These are phyloP conservation scores for Danaus melanippus DNA, from an alignment of 1,140 invertebrate species.

Conservation along the genomic window DNA sequence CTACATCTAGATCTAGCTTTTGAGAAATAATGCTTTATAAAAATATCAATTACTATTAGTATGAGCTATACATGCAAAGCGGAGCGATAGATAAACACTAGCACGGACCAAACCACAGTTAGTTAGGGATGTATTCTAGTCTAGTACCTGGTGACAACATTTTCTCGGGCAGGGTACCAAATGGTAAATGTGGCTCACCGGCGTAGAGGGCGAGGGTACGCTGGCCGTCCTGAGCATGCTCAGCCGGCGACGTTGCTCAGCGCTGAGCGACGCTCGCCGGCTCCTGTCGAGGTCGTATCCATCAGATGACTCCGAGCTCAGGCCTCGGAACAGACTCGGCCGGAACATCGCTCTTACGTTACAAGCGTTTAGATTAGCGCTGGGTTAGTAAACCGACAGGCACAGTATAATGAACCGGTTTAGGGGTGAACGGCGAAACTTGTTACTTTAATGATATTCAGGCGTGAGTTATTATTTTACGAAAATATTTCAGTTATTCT, in stretches of 20 bases:
- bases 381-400: too few relatives aligned
- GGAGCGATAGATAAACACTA: too few relatives aligned
- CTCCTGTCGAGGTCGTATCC: constrained; percentile 54
- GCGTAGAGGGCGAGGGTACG: constrained; percentile 47
- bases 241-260: constrained; percentile 53
- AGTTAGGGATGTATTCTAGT: constrained; percentile 2
- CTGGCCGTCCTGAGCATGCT: constrained; percentile 48
- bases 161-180: constrained; percentile 64
- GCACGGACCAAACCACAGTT: too few relatives aligned
- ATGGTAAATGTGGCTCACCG: constrained; percentile 71
- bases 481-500: too few relatives aligned
- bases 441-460: too few relatives aligned
- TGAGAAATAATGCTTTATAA: too few relatives aligned
- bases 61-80: too few relatives aligned
- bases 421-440: too few relatives aligned
- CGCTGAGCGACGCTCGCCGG: constrained; percentile 56
- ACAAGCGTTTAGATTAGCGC: background rate
- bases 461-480: too few relatives aligned
- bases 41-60: too few relatives aligned
- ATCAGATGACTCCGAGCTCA: constrained; percentile 39
- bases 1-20: too few relatives aligned
- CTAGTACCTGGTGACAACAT: constrained; percentile 60
- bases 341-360: constrained; percentile 24
- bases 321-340: constrained; percentile 25
- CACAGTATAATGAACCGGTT: too few relatives aligned